Conservation (phyloP, 1,140 invertebrate genomes). For the Carposina sasakii region DNA sequence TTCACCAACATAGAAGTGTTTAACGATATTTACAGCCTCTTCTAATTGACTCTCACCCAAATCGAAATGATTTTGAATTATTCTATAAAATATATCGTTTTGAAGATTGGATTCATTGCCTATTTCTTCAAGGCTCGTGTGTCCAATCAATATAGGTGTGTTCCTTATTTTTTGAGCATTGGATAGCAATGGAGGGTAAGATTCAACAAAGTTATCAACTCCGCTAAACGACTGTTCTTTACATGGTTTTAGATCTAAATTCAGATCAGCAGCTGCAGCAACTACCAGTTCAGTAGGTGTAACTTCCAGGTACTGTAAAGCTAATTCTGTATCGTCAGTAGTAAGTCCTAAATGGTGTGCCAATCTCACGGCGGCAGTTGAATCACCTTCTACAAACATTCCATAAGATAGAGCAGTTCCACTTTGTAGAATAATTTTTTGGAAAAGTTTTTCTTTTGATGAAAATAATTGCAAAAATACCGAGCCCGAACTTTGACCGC, state of each 20-base stretch:
- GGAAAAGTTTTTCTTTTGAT: constrained; percentile 18
- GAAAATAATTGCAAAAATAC: constrained; percentile 24
- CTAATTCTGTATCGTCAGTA: constrained; percentile 15
- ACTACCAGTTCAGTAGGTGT: constrained; percentile 10
- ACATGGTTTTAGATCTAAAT: constrained; percentile 23
- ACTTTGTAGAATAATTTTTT: constrained; percentile 27
- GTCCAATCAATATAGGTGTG: constrained; percentile 8
- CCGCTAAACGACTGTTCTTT: constrained; percentile 18
- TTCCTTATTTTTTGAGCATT: not conserved
- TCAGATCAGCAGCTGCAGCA: constrained; percentile 2
- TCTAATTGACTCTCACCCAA: not conserved
- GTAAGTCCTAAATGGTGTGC: constrained; percentile 21
- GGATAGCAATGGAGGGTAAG: not conserved
- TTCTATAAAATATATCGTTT: not conserved
- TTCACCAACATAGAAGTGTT: not conserved
- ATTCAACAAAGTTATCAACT: constrained; percentile 6
- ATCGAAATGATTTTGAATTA: not conserved
- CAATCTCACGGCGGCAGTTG: constrained; percentile 19
- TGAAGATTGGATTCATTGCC: not conserved
- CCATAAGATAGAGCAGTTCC: constrained; percentile 17
- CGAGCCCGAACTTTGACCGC: not conserved
- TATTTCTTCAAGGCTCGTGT: not conserved
- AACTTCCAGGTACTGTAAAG: constrained; percentile 19
- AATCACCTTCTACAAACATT: constrained; percentile 18
- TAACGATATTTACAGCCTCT: not conserved